Evolutionary conservation across 2,888 invertebrate genomes (phyloP), one percentile per base, ranked within the genome.

Genomic region (Drosophila merina): DNA sequence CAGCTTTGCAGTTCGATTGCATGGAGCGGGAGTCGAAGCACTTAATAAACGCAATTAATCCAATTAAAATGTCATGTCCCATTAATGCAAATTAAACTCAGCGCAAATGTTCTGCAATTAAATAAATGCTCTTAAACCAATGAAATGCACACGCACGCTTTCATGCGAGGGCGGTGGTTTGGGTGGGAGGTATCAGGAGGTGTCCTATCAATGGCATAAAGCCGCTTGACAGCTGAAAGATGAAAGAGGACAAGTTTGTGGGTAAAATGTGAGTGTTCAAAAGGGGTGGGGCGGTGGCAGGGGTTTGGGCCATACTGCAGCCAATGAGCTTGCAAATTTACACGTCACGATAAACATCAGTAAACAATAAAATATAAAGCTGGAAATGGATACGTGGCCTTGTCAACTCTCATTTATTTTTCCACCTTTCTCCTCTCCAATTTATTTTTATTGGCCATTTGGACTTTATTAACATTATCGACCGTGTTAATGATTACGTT

Each of bases 21-120:
- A 48, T 28, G n/a, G 52, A 28, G 60, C 12, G 33, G 38, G 49
- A 48, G 59, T 36, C 50, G 47, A 9, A 40, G 67, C 78, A 80
- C 86, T 83, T 75, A 84, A 84, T 86, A 80, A 81, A 74, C 69
- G 75, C 79, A 86, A 80, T 86, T 84, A 83, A 84, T 86, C 86
- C 86, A 84, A 84, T 84, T 84, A 83, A 86, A 86, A 84, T 80
- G 84, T 81, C 86, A 84, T 86, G 84, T 84, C 79, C 72, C 84
- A 86, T 84, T 84, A 86, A 84, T 76, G 74, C 77, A 76, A 70
- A 80, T 86, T 86, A 80, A 86, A 68, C 56, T 64, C 57, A 69
- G 69, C 70, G 59, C 55, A 69, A 86, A 83, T 86, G 77, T 74
- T 79, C 74, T 72, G 76, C 84, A 84, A 84, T 86, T 86, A 84